Conservation (phyloP, 30 jellyfish, hydroid and myxozoan species). For the Aurelia aurita complex sp. Pacific region DNA sequence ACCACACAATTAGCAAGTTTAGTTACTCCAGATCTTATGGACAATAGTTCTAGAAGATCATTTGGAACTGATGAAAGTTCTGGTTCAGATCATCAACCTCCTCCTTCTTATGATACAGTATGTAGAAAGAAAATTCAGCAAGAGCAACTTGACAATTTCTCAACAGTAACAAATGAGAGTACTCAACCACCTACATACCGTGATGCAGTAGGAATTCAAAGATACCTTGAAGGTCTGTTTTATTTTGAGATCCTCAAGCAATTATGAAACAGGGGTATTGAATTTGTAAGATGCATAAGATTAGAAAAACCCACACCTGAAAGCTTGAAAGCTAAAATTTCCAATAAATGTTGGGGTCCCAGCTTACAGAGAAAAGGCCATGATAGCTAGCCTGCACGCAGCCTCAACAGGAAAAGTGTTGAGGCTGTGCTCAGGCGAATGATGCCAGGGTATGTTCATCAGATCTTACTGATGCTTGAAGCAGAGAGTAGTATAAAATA, state of each 20-base stretch:
- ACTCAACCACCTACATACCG: constrained; percentile 69
- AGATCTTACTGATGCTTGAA: too few species aligned
- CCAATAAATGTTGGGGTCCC: too few species aligned
- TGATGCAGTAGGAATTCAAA: constrained; percentile 57
- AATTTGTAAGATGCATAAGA: neutral
- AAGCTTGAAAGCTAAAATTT: neutral
- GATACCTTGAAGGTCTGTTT: constrained; percentile 39
- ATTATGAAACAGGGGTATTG: neutral
- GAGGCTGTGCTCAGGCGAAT: too few species aligned
- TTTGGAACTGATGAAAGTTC: too few species aligned
- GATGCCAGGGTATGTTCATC: too few species aligned
- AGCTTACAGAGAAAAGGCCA: too few species aligned
- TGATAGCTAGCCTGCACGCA: too few species aligned
- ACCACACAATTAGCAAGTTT: too few species aligned
- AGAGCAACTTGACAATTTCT: neutral
- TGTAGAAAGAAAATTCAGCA: constrained; percentile 12
- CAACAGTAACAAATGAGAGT: constrained; percentile 21
- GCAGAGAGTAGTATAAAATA: too few species aligned
- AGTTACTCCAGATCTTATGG: too few species aligned
- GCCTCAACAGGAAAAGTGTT: too few species aligned
- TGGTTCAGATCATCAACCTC: constrained; percentile 36
- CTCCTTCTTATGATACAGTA: constrained; percentile 83
- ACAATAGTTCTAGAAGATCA: too few species aligned
- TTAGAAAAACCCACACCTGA: neutral
- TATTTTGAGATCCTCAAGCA: neutral